phyloP scores from a whole-genome alignment of 2,113 vertebrate genomes.

The Cheirogaleus medius region DNA sequence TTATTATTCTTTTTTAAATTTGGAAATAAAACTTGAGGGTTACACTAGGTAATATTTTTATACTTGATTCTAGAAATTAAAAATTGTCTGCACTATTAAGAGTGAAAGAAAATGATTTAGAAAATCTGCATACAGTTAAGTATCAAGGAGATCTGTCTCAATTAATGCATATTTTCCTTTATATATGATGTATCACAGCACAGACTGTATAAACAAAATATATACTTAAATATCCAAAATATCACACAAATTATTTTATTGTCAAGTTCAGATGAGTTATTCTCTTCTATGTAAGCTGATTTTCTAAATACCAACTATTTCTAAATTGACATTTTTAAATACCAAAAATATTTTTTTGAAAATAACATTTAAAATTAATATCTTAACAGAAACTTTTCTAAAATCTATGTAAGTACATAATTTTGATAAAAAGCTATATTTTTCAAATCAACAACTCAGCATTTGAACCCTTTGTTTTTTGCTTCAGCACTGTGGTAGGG shows the following conservation, averaged over 20 bases:
- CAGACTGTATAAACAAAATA: background rate
- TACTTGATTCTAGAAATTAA: background rate
- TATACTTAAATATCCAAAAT: background rate
- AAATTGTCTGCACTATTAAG: background rate
- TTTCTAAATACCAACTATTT: background rate
- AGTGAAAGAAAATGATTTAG: background rate
- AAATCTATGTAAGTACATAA: background rate
- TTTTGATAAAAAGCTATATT: background rate
- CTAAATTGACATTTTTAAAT: background rate
- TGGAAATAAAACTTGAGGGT: background rate
- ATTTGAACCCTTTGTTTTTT: background rate
- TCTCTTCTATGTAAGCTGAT: background rate
- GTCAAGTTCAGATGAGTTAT: background rate
- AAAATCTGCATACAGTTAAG: background rate
- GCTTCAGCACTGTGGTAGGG: background rate
- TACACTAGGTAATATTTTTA: background rate
- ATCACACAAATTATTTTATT: background rate
- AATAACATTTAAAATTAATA: background rate
- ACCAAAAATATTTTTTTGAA: background rate
- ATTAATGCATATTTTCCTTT: background rate
- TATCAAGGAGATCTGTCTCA: background rate
- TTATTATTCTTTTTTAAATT: background rate
- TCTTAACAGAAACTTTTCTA: background rate
- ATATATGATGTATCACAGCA: background rate
- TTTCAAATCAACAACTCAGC: background rate